Evolutionary conservation across 2,888 invertebrate genomes (phyloP), one percentile per base, ranked within the genome.

Genomic region (Myopa tessellatipennis): DNA sequence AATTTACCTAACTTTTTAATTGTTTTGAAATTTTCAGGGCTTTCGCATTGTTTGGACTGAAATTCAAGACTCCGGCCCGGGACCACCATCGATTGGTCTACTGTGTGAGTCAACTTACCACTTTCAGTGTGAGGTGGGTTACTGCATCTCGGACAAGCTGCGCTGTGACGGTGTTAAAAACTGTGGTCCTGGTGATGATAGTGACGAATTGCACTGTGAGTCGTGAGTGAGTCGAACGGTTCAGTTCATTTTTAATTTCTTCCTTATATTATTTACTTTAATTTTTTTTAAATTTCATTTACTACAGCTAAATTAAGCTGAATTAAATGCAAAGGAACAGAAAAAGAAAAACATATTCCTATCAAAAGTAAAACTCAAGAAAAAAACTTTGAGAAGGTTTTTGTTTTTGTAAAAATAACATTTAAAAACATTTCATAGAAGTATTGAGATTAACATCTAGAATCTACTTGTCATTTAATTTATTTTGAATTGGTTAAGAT

Each of bases 31-130:
- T 40, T 75, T 75, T 4, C 77, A 94, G 89, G 98, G 98, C 79
- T 98, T 98, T 91, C 93, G 95, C 87, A 95, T 97, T 70, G 93
- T 96, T 74, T 98, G 98, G 98, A 98, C 98, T 78, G 98, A 98
- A 91, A 94, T 98, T 84, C 91, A 92, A 84, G 92, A 92, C 81
- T 91, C 92, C 72, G 92, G 91, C 78, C 90, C 90, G 77, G 90
- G 90, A 81, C 88, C 89, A 78, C 89, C 89, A 81, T 88, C 89
- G 40, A 88, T 89, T 82, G 87, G 89, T 55, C 83, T 89, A 78
- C 84, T 88, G 70, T 90, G 90, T 83, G 90, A 90, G 82, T 89
- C 90, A 79, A 93, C 92, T 85, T 93, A 92, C 83, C 93, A 94
- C 85, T 95, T 95, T 88, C 92, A 93, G 82, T 96, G 96, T 88